Percentiles rank a stretch among this genome's conserved stretches.
Evolutionary conservation across 2,797 vertebrate genomes (phyloP).

Genomic region (Lutjanus campechanus): DNA sequence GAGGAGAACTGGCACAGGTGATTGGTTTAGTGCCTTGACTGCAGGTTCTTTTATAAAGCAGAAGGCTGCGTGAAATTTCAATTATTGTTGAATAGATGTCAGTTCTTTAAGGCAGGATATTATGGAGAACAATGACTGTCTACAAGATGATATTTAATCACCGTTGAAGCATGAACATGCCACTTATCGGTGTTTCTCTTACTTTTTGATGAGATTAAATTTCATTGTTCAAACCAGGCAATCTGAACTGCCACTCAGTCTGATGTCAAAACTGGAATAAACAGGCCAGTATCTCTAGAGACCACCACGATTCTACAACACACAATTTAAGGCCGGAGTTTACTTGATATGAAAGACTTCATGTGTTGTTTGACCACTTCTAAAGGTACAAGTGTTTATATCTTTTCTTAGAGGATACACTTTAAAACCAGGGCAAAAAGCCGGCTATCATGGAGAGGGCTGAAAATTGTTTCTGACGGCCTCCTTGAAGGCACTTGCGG

Average conservation of each 20-base stretch:
- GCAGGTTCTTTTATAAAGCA: neutral
- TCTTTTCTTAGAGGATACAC: neutral
- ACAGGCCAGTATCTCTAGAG: neutral
- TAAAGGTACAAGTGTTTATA: neutral
- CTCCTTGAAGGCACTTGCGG: neutral
- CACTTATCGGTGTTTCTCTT: neutral
- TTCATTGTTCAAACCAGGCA: neutral
- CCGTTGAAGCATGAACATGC: neutral
- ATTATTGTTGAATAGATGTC: neutral
- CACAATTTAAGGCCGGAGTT: neutral
- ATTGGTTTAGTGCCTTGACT: constrained; percentile 18
- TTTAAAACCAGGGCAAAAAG: neutral
- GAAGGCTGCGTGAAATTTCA: constrained; percentile 24
- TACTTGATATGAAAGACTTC: neutral
- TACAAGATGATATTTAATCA: constrained; percentile 1
- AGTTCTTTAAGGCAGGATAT: neutral
- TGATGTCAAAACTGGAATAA: neutral
- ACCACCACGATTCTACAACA: neutral
- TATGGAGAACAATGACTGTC: neutral
- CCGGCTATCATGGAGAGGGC: neutral
- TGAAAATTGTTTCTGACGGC: neutral
- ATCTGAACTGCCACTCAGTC: neutral
- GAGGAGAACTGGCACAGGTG: constrained; percentile 39
- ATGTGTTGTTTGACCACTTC: neutral
- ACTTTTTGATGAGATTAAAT: neutral